Percentiles rank a stretch among this genome's conserved stretches.
phyloP scores from a whole-genome alignment of 2,888 invertebrate species.

The Fissipunctia ypsillon region DNA sequence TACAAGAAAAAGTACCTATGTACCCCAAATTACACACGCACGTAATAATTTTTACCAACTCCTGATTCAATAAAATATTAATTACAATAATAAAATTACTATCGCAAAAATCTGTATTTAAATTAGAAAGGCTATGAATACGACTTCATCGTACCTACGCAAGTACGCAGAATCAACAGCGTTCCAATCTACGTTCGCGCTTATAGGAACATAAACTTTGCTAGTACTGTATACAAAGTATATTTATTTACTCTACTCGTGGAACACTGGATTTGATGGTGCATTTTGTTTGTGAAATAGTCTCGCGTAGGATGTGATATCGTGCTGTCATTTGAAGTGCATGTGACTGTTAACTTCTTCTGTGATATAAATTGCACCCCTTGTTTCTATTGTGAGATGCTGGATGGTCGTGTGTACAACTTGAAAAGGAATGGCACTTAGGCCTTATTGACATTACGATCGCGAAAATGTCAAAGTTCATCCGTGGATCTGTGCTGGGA shows the following conservation, averaged over 20 bases:
- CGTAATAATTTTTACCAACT: background rate
- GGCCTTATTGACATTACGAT: constrained; percentile 77
- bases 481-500: constrained; percentile 63
- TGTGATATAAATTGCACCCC: constrained; percentile 9
- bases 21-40: background rate
- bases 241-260: constrained; percentile 72
- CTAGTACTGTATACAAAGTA: constrained; percentile 58
- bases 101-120: background rate
- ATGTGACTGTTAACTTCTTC: constrained; percentile 26
- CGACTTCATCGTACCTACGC: constrained; percentile 71
- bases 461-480: constrained; percentile 89
- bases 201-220: constrained; percentile 61
- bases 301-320: constrained; percentile 23
- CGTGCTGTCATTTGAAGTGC: constrained; percentile 11
- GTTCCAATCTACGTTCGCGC: constrained; percentile 82
- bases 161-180: constrained; percentile 82
- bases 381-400: constrained; percentile 36
- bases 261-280: constrained; percentile 37
- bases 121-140: constrained; percentile 76
- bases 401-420: constrained; percentile 52
- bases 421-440: constrained; percentile 80
- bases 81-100: background rate
- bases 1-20: background rate
- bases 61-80: background rate
- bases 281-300: constrained; percentile 48